Evolutionary conservation across 2,888 invertebrate species (phyloP).

Genomic region (Aphidoletes aphidimyza): DNA sequence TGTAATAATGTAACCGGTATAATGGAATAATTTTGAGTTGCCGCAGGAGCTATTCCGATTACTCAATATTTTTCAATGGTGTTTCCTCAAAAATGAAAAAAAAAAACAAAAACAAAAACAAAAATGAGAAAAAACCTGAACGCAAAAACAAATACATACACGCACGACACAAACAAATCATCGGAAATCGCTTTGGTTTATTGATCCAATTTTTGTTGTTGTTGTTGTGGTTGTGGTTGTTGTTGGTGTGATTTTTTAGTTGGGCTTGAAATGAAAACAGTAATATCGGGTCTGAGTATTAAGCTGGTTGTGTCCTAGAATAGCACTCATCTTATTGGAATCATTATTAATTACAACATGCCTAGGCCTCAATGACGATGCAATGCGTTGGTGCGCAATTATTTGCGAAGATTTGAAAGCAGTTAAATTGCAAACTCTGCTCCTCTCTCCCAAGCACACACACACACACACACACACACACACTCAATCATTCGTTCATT

Average conservation of each 20-base stretch:
- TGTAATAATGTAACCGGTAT: constrained; percentile 46
- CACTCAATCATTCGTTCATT: background rate
- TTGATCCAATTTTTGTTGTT: constrained; percentile 18
- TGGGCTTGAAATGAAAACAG: too few relatives aligned
- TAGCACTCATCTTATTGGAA: background rate
- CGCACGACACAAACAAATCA: background rate
- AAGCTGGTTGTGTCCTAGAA: background rate
- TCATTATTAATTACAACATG: background rate
- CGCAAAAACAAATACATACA: background rate
- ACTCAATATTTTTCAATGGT: background rate
- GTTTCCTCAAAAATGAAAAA: background rate
- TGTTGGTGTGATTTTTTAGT: background rate
- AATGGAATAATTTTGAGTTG: constrained; percentile 14
- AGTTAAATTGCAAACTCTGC: too few relatives aligned
- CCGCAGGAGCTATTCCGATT: constrained; percentile 47
- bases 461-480: background rate
- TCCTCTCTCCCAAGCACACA: background rate
- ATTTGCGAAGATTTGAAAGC: constrained; percentile 1
- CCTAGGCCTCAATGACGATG: background rate
- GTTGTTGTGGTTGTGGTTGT: background rate
- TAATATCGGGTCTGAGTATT: too few relatives aligned
- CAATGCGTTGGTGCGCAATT: constrained; percentile 4
- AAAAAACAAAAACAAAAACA: background rate
- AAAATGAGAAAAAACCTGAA: background rate
- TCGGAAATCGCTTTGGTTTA: background rate